Evolutionary conservation across 2,113 vertebrate genomes (phyloP), one percentile per base, ranked within the genome.

Genomic region (Sitta europaea): DNA sequence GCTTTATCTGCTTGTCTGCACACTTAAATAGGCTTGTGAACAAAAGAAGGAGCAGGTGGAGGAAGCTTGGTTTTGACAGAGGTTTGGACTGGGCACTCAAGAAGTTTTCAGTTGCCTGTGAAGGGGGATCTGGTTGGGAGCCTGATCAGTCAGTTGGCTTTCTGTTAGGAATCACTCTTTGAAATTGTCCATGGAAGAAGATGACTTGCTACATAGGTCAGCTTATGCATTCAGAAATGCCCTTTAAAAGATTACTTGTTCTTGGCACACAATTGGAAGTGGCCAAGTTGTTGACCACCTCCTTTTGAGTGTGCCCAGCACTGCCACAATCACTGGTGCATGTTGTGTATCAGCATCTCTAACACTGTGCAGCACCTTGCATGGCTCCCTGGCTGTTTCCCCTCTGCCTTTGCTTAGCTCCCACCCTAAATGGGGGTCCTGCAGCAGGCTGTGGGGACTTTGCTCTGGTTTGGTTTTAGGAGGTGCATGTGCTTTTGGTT

Each of bases 271-370:
- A 21, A 22, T n/a, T 72, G 62, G 58, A 71, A 86, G 25, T 1
- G 2, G 59, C 0, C 2, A 6, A 7, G 31, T 45, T 77, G 86
- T 45, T 78, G 61, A 35, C 25, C 25, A 9, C 13, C 36, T 61
- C 43, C 43, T 22, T 65, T 40, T 33, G 23, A 36, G 42, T 36
- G 3, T 19, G 4, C 20, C 22, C 2, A 2, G 25, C 38, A 3
- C 2, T 50, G 76, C 67, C 27, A 4, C 1, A 0, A 20, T 50
- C 31, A 3, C 19, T 23, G 17, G 43, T 45, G 25, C 29, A 1
- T 6, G 35, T 10, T 65, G 42, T 55, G 59, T 71, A 8, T 33
- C 10, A 1, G 45, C 55, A 31, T 81, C 55, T 79, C n/a, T 47
- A 22, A 24, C 4, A 2, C 3, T 35, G 29, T 43, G 51, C 74